These are phyloP conservation scores for Nasalis larvatus DNA, from an alignment of 2,113 vertebrate genomes.

Conservation along the genomic window DNA sequence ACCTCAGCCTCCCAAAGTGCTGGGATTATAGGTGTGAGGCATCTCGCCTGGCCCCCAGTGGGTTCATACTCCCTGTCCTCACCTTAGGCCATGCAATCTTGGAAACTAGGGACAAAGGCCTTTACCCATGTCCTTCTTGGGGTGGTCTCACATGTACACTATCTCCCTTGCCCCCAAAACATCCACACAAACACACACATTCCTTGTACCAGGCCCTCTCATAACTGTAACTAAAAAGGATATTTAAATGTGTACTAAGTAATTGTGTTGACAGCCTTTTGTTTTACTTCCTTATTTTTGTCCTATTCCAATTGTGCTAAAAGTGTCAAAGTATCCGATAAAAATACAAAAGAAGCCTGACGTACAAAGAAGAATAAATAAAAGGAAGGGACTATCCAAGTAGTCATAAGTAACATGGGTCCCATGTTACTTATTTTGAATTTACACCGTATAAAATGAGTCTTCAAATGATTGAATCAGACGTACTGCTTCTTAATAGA, in stretches of 20 bases:
- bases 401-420: no score
- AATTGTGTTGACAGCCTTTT: not conserved
- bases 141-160: not conserved
- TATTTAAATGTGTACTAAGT: not conserved
- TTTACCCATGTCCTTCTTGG: no score
- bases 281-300: constrained; percentile 63
- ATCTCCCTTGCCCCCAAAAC: not conserved
- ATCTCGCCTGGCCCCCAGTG: no score
- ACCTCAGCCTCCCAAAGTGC: no score
- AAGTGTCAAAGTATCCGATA: constrained; percentile 28
- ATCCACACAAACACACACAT: not conserved
- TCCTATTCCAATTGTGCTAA: not conserved
- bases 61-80: not conserved
- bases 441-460: not conserved
- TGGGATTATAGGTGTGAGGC: no score
- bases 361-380: not conserved
- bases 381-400: not conserved
- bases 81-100: not conserved
- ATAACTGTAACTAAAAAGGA: not conserved
- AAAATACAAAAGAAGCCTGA: constrained; percentile 29
- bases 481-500: not conserved
- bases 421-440: no score
- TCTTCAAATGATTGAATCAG: not conserved
- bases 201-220: not conserved
- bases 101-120: not conserved